These are phyloP conservation scores for Ictidomys tridecemlineatus DNA, from an alignment of 2,113 vertebrate species.

Conservation along the genomic window DNA sequence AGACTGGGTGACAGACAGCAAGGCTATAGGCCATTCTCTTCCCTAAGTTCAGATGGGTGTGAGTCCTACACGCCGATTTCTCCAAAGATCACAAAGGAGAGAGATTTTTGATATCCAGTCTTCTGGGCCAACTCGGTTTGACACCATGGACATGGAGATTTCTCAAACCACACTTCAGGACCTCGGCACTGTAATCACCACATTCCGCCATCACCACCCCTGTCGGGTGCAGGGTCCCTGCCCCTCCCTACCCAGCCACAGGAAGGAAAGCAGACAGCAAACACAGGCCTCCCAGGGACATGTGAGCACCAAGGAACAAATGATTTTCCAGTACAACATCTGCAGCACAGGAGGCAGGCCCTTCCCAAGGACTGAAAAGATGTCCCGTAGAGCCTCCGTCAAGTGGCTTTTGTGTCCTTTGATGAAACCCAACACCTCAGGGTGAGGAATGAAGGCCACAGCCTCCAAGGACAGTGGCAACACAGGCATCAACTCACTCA, in stretches of 20 bases:
- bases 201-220: background rate
- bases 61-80: background rate
- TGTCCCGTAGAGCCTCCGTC: background rate
- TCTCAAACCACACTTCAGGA: background rate
- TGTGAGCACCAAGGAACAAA: background rate
- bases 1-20: background rate
- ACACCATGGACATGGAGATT: background rate
- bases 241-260: background rate
- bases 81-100: background rate
- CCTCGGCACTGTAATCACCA: background rate
- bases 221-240: accelerated
- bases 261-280: background rate
- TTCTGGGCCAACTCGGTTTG: background rate
- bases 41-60: background rate
- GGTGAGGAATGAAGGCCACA: background rate
- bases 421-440: background rate
- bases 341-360: background rate
- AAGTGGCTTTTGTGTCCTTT: background rate
- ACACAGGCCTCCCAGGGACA: background rate
- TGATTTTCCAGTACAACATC: background rate
- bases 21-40: background rate
- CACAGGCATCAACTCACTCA: background rate
- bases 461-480: background rate
- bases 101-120: background rate
- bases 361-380: background rate